Percentiles rank a stretch among this genome's conserved stretches.
phyloP scores from a whole-genome alignment of 2,113 vertebrate species.

The Actenoides hombroni region DNA sequence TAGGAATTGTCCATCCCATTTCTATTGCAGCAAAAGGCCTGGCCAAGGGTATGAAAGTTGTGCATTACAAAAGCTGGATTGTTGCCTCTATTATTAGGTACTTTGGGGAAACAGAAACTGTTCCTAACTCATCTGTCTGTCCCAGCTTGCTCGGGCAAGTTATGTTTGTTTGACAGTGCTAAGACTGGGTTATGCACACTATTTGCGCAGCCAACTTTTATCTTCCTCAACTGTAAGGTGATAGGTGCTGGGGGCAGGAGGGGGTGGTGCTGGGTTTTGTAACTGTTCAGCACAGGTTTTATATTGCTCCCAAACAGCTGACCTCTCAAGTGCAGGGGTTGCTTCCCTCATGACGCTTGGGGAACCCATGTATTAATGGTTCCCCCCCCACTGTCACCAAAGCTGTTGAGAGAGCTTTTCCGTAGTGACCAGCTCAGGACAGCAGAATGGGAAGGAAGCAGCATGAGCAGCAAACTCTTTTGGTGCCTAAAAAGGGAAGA shows the following conservation, averaged over 20 bases:
- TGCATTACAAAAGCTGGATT: not conserved
- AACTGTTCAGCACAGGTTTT: not conserved
- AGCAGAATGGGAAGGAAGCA: not conserved
- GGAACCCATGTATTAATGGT: accelerated
- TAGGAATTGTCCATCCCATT: not conserved
- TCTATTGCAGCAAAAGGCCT: not conserved
- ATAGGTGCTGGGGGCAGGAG: accelerated
- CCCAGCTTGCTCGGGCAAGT: not conserved
- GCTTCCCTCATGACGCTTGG: accelerated
- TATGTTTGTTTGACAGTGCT: not conserved
- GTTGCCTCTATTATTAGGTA: not conserved
- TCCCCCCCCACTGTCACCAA: not conserved
- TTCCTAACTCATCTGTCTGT: not conserved
- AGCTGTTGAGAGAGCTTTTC: not conserved
- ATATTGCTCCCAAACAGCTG: not conserved
- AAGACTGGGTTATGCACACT: not conserved
- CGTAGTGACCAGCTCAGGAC: not conserved
- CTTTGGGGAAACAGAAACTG: not conserved
- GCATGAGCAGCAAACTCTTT: not conserved
- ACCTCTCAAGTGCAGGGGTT: not conserved
- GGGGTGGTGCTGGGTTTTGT: not conserved
- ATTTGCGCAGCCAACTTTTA: not conserved
- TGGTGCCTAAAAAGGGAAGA: not conserved
- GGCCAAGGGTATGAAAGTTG: not conserved
- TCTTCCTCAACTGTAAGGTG: not conserved